Conservation (phyloP, 2,113 vertebrate species). For the Regulus satrapa region DNA sequence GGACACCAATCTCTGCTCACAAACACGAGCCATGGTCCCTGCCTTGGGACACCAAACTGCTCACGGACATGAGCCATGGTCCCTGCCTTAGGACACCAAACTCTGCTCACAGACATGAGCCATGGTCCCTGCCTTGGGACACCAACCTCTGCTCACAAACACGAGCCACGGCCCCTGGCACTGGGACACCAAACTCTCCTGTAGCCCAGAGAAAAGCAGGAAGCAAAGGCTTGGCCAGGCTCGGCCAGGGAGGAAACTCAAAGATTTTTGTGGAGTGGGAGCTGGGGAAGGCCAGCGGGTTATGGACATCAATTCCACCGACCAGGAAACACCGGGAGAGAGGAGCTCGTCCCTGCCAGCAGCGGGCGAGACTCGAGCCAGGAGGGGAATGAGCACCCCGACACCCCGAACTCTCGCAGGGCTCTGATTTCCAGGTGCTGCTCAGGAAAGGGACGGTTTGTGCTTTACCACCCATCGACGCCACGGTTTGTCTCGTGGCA, state of each 20-base stretch:
- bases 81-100: background rate
- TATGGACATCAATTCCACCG: accelerated
- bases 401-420: accelerated
- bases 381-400: accelerated
- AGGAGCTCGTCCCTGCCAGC: background rate
- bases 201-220: background rate
- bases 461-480: accelerated
- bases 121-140: too few relatives aligned
- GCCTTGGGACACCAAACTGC: too few relatives aligned
- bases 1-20: too few relatives aligned
- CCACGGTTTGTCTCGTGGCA: accelerated
- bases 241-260: background rate
- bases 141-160: background rate
- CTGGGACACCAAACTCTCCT: background rate
- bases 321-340: background rate
- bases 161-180: too few relatives aligned
- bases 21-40: background rate
- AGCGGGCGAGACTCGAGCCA: accelerated
- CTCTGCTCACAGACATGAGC: too few relatives aligned
- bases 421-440: background rate
- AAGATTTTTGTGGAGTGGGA: accelerated
- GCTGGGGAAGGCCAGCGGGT: background rate
- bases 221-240: background rate
- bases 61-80: too few relatives aligned
- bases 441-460: background rate